Percentiles rank a stretch among this genome's conserved stretches.
phyloP scores from a whole-genome alignment of 2,113 vertebrate genomes.

The Apaloderma vittatum region DNA sequence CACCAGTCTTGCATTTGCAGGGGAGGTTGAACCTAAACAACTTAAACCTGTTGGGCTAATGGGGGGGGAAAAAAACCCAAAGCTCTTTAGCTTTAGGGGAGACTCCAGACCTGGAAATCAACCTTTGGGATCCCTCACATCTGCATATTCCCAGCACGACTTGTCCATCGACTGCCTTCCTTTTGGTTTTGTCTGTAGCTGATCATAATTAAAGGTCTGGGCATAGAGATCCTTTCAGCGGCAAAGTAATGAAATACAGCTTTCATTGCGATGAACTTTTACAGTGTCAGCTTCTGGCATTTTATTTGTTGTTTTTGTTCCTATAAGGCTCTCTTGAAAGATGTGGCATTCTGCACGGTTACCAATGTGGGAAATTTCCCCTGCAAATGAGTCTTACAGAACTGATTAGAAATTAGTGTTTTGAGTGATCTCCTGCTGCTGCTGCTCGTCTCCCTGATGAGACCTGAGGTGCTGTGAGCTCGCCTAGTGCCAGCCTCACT shows the following conservation, averaged over 20 bases:
- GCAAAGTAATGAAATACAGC: background rate
- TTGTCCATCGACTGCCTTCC: fast-evolving
- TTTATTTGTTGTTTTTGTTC: background rate
- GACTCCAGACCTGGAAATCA: background rate
- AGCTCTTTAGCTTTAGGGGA: background rate
- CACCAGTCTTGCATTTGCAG: fast-evolving
- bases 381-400: background rate
- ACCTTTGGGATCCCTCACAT: background rate
- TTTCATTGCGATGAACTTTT: background rate
- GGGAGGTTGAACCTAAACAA: background rate
- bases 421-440: background rate
- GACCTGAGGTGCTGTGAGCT: background rate
- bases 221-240: background rate
- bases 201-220: background rate
- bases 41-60: background rate
- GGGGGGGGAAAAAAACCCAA: background rate
- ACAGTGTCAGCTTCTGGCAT: background rate
- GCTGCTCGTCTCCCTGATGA: background rate
- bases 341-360: background rate
- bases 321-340: background rate
- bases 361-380: background rate
- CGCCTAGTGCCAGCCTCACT: fast-evolving
- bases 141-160: fast-evolving
- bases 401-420: background rate
- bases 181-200: too few species aligned